Evolutionary conservation across 2,888 invertebrate genomes (phyloP).

Genomic region (Meliscaeva auricollis): DNA sequence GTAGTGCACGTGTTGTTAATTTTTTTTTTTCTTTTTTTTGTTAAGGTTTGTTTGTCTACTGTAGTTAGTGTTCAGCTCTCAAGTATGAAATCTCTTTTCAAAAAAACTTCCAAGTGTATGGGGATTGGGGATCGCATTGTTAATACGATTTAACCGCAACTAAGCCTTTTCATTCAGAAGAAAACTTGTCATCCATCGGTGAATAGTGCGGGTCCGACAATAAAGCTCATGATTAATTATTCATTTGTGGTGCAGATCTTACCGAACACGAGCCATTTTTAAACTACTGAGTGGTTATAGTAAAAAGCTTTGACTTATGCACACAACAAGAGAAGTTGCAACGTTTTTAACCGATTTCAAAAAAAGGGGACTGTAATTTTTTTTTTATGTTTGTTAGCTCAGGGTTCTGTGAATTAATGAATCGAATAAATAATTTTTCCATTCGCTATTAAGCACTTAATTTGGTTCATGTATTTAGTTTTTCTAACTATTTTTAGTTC

Average conservation of each 20-base stretch:
- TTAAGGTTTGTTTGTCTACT: no score
- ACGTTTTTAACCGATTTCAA: no score
- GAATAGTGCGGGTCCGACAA: constrained; percentile 6
- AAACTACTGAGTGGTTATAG: not conserved
- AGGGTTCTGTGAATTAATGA: no score
- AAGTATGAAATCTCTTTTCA: constrained; percentile 30
- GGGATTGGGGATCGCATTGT: constrained; percentile 31
- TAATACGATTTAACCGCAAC: constrained; percentile 50
- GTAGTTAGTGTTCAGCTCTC: constrained; percentile 29
- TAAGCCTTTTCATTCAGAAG: constrained; percentile 48
- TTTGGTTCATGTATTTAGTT: no score
- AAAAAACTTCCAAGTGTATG: not conserved
- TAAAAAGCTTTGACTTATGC: no score
- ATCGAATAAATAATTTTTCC: no score
- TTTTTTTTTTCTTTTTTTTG: constrained; percentile 3
- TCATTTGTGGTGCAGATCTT: constrained; percentile 14
- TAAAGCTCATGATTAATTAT: constrained; percentile 53
- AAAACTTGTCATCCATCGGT: constrained; percentile 53
- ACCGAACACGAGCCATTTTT: not conserved
- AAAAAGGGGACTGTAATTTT: no score
- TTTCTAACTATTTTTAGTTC: no score
- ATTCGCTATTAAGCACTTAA: no score
- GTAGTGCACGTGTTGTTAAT: constrained; percentile 44
- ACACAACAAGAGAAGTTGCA: no score
- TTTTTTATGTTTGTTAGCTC: no score